Base-by-base conservation (phyloP, 2,113 vertebrate species). In the Chionomys nivalis region DNA sequence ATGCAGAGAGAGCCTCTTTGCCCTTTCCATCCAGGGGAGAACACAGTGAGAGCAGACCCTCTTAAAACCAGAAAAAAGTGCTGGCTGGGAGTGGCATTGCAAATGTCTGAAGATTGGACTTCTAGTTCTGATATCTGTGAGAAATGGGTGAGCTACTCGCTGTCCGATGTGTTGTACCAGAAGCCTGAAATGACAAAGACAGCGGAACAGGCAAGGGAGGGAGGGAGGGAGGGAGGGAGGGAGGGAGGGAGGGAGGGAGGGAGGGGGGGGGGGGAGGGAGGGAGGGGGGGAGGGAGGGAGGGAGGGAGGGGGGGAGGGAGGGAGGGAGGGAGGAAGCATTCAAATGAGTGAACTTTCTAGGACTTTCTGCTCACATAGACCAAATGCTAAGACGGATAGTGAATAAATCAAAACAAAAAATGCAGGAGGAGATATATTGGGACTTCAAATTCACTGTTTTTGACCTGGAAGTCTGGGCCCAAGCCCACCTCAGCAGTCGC, bases 221-320 rank as follows among this genome's bases (percentile, higher is more conserved):
- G 10, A 11, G 39, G 39, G 31, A 85, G 58, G 16, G 4, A 55
- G 16, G 0, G 0, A 55, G 52, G 16, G 4, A 55, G 4, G 4
- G 0, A 58, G 4, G 17, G 4, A 49, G 10, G 49, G 10, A 49
- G 49, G 49, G 49, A 58, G 1, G 55, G 4, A 58, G 4, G 55
- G 16, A 55, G 55, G 52, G 52, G 3, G 16, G 14, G 52, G 0
- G 4, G 52, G 52, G 3, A 55, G 52, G 52, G 4, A 55, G 11
- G 49, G 0, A 12, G 16, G 52, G 2, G 17, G 14, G 14, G 0
- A 52, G 49, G 3, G 0, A 16, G 52, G 55, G 1, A 55, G 52
- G 14, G 0, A 55, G 52, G 49, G 0, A 17, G 55, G 55, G 1
- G 4, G 55, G 17, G 1, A 3, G 16, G 52, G 0, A 1, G 55